These are phyloP conservation scores for Crenuchus spilurus DNA, from an alignment of 2,797 vertebrate species.

Conservation along the genomic window DNA sequence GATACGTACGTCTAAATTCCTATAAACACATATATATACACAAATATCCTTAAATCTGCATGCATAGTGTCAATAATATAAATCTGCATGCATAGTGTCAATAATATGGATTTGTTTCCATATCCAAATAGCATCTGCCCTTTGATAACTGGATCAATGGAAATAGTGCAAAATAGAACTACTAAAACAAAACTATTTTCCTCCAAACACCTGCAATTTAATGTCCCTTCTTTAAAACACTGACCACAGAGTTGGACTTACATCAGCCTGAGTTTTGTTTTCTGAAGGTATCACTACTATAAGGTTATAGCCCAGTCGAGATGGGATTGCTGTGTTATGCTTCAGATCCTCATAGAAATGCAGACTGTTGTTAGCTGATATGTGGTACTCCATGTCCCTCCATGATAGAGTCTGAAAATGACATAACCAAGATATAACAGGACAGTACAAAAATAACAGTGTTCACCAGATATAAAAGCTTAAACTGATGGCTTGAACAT, in stretches of 20 bases:
- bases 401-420: constrained; percentile 82
- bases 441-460: neutral
- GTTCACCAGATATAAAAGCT: neutral
- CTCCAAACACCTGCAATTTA: no score
- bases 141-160: no score
- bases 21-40: no score
- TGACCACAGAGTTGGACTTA: neutral
- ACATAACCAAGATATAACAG: neutral
- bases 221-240: neutral
- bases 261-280: constrained; percentile 36
- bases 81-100: no score
- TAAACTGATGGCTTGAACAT: neutral
- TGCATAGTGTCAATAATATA: no score
- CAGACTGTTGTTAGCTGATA: constrained; percentile 77
- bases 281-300: constrained; percentile 65
- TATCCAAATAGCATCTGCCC: no score
- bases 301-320: constrained; percentile 83
- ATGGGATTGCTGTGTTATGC: constrained; percentile 72
- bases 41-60: no score
- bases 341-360: constrained; percentile 81
- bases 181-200: no score
- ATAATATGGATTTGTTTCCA: no score
- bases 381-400: constrained; percentile 89
- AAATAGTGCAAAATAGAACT: no score
- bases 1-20: no score